Conservation (phyloP, 2,113 vertebrate species). For the Clarias magur region DNA sequence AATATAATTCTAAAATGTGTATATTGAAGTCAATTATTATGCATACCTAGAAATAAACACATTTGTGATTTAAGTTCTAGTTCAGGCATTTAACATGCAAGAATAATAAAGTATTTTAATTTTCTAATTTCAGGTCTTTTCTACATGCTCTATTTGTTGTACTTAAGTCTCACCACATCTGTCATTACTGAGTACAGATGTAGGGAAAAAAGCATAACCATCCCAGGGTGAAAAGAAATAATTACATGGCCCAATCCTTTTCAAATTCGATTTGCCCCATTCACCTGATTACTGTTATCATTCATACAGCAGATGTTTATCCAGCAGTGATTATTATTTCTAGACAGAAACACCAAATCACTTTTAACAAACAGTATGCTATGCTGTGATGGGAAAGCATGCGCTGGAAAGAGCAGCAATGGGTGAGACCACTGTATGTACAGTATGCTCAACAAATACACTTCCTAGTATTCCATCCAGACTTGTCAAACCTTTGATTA, state of each 20-base stretch:
- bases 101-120: not conserved
- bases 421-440: not conserved
- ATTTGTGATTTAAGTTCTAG: not conserved
- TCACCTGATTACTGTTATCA: slow-evolving; percentile 40
- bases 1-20: not conserved
- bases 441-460: not conserved
- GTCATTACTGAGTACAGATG: slow-evolving; percentile 2
- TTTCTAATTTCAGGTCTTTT: not conserved
- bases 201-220: slow-evolving; percentile 1
- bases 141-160: not conserved
- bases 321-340: slow-evolving; percentile 5
- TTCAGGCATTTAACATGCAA: not conserved
- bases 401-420: slow-evolving; percentile 3
- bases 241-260: slow-evolving; percentile 21
- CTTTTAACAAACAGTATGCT: slow-evolving; percentile 39
- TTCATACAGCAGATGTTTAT: slow-evolving; percentile 21
- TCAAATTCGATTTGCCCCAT: slow-evolving; percentile 44
- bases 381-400: slow-evolving; percentile 14
- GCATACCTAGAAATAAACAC: not conserved
- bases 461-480: not conserved
- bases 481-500: not conserved
- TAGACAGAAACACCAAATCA: slow-evolving; percentile 36
- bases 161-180: not conserved
- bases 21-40: not conserved
- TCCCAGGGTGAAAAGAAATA: slow-evolving; percentile 19